phyloP scores from a whole-genome alignment of 2,113 vertebrate genomes.

The Mesocricetus auratus region DNA sequence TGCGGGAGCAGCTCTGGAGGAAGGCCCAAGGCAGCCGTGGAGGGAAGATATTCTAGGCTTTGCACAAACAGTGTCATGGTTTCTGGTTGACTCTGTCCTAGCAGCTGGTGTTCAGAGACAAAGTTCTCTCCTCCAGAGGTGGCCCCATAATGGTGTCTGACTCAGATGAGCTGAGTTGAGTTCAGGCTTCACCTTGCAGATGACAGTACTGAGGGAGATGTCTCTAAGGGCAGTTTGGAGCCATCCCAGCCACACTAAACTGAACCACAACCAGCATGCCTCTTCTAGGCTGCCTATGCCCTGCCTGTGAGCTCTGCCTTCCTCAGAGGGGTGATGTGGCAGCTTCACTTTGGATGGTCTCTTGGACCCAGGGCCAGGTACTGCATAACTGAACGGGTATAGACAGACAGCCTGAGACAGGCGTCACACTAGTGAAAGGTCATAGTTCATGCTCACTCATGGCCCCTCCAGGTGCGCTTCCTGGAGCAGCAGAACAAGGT shows the following conservation, averaged over 20 bases:
- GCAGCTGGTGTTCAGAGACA: background rate
- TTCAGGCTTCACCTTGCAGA: no score
- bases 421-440: background rate
- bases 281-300: conserved; percentile 69
- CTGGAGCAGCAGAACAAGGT: conserved; percentile 88
- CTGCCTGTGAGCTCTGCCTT: background rate
- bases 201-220: no score
- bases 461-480: conserved; percentile 82
- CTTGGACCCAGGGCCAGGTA: background rate
- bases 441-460: background rate
- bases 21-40: background rate
- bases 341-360: background rate
- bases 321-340: background rate
- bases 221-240: no score
- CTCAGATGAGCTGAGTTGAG: no score
- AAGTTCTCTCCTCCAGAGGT: background rate
- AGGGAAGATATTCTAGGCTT: background rate
- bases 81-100: background rate
- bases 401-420: background rate
- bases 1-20: background rate
- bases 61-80: background rate
- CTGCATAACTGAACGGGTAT: background rate
- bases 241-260: no score
- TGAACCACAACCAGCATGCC: no score
- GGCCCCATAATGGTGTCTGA: no score